Conservation (phyloP, 2,888 invertebrate species). For the Stenchaetothrips biformis region DNA sequence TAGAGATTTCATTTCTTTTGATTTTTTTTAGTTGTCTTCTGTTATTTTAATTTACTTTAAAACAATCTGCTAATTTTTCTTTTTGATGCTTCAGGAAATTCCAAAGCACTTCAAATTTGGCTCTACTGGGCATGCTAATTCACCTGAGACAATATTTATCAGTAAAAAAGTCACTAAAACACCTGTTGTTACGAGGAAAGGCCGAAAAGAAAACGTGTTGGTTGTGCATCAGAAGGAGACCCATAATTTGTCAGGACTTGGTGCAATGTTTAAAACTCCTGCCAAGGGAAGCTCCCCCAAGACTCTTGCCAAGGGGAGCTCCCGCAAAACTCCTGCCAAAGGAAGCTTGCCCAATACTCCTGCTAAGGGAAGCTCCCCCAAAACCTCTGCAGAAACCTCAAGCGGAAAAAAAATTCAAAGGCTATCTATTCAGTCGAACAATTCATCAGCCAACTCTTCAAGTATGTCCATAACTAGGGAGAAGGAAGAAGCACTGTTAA, state of each 20-base stretch:
- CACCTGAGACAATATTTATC: neutral
- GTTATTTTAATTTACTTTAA: neutral
- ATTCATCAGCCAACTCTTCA: too few species aligned
- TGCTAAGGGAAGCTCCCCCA: neutral
- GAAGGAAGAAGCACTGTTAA: too few species aligned
- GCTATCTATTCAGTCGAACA: too few species aligned
- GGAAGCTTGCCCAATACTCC: neutral
- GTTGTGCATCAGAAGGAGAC: neutral
- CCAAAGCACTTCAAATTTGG: neutral
- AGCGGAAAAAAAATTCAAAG: too few species aligned
- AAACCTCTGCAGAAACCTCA: too few species aligned
- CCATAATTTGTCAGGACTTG: neutral
- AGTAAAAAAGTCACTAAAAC: neutral
- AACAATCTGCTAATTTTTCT: neutral
- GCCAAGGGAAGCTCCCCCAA: neutral
- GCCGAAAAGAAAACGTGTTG: neutral
- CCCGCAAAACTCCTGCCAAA: neutral
- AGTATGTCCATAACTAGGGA: too few species aligned
- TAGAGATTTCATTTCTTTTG: neutral
- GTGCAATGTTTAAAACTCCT: neutral
- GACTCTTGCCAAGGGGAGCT: neutral
- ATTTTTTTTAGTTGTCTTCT: neutral
- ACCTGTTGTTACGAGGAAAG: neutral
- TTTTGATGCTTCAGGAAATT: neutral
- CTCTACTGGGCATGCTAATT: constrained; percentile 10